These are phyloP conservation scores for Leucoraja erinaceus DNA, from an alignment of 2,113 vertebrate genomes.

Conservation along the genomic window DNA sequence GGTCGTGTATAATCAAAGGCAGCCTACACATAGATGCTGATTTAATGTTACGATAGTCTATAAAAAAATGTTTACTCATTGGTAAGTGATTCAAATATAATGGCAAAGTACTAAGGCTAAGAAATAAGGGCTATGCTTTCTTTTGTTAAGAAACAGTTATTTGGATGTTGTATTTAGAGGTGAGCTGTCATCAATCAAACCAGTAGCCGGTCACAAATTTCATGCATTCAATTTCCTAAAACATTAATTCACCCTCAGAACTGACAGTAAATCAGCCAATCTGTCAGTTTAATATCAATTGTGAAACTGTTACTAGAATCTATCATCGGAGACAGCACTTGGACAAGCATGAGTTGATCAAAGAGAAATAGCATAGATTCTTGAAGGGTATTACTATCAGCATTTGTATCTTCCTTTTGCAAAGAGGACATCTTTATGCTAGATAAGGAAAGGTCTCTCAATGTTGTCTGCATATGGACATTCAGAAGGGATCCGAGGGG, in stretches of 20 bases:
- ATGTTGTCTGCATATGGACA: not conserved
- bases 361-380: not conserved
- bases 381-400: not conserved
- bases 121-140: not conserved
- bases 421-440: not conserved
- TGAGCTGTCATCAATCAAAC: constrained; percentile 12
- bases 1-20: not conserved
- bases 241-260: constrained; percentile 32
- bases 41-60: not conserved
- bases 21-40: not conserved
- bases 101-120: not conserved
- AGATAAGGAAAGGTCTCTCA: not conserved
- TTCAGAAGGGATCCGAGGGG: not conserved
- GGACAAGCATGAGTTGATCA: constrained; percentile 18
- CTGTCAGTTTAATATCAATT: constrained; percentile 29
- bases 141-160: not conserved
- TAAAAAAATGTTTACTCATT: not conserved
- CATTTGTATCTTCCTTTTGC: not conserved
- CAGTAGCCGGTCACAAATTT: not conserved
- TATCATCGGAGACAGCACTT: constrained; percentile 11
- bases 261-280: constrained; percentile 25
- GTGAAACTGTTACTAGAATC: not conserved
- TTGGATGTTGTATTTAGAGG: not conserved
- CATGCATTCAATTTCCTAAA: constrained; percentile 21
- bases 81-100: not conserved